Percentiles rank a stretch among this genome's conserved stretches.
Conservation (phyloP, 2,113 vertebrate genomes). For the Agapornis roseicollis region DNA sequence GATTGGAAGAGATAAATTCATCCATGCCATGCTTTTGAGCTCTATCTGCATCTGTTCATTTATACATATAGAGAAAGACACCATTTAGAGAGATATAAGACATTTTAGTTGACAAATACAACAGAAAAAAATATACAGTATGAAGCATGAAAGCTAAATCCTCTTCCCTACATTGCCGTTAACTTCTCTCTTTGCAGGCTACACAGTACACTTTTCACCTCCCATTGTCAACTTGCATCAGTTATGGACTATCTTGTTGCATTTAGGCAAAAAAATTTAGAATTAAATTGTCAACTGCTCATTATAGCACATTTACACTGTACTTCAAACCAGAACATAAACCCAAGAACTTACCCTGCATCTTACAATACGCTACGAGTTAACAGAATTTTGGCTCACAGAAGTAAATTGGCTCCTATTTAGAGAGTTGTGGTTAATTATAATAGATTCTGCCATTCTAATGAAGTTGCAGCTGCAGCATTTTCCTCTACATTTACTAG, state of each 20-base stretch:
- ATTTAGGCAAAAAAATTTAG: slow-evolving; percentile 74
- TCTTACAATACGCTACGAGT: slow-evolving; percentile 64
- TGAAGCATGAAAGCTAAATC: slow-evolving; percentile 70
- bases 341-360: slow-evolving; percentile 53
- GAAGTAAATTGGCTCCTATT: slow-evolving; percentile 65
- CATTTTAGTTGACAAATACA: slow-evolving; percentile 77
- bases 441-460: slow-evolving; percentile 98
- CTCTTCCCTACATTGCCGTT: slow-evolving; percentile 51
- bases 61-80: slow-evolving; percentile 92
- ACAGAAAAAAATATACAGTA: slow-evolving; percentile 74
- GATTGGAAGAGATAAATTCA: slow-evolving; percentile 99
- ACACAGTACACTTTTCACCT: slow-evolving; percentile 64
- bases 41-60: slow-evolving; percentile 98
- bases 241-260: slow-evolving; percentile 69
- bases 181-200: slow-evolving; percentile 63
- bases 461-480: slow-evolving; percentile 71
- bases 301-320: slow-evolving; percentile 68
- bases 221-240: slow-evolving; percentile 99
- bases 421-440: slow-evolving; percentile 65
- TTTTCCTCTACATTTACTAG: slow-evolving; percentile 62
- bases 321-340: slow-evolving; percentile 69
- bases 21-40: slow-evolving; percentile 99
- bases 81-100: slow-evolving; percentile 84
- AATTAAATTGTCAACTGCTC: slow-evolving; percentile 74
- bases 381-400: slow-evolving; percentile 72